These are phyloP conservation scores for Athalia cordata DNA, from an alignment of 2,888 invertebrate species.

Conservation along the genomic window DNA sequence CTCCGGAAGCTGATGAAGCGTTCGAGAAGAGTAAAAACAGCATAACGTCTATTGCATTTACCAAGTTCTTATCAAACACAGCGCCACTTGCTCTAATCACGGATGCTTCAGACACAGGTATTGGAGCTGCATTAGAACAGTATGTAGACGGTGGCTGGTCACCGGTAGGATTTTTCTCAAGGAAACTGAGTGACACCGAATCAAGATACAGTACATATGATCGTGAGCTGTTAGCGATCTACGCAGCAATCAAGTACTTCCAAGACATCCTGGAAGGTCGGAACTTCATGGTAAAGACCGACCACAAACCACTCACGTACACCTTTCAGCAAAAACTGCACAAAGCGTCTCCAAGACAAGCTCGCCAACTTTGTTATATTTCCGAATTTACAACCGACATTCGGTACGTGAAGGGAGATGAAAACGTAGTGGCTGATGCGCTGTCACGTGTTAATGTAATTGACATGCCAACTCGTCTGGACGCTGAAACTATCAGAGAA, in stretches of 20 bases:
- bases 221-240: conserved; percentile 43
- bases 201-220: conserved; percentile 41
- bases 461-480: conserved; percentile 5
- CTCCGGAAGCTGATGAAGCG: conserved; percentile 21
- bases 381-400: conserved; percentile 50
- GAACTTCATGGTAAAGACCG: conserved; percentile 42
- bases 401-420: conserved; percentile 42
- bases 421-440: conserved; percentile 50
- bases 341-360: conserved; percentile 47
- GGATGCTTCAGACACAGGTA: conserved; percentile 48
- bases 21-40: conserved; percentile 30
- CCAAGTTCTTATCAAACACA: not conserved
- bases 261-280: conserved; percentile 44
- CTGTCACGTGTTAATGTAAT: conserved; percentile 47
- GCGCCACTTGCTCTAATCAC: conserved; percentile 24
- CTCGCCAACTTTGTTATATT: conserved; percentile 49
- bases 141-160: conserved; percentile 31
- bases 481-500: conserved; percentile 18
- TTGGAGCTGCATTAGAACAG: conserved; percentile 51
- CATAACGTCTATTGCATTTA: conserved; percentile 16
- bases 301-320: conserved; percentile 48
- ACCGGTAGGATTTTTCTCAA: conserved; percentile 49
- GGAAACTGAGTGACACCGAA: conserved; percentile 34
- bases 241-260: conserved; percentile 42
- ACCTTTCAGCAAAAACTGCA: conserved; percentile 40